Evolutionary conservation across 2,888 invertebrate genomes (phyloP), one percentile per base, ranked within the genome.

Genomic region (Latrodectus elegans): DNA sequence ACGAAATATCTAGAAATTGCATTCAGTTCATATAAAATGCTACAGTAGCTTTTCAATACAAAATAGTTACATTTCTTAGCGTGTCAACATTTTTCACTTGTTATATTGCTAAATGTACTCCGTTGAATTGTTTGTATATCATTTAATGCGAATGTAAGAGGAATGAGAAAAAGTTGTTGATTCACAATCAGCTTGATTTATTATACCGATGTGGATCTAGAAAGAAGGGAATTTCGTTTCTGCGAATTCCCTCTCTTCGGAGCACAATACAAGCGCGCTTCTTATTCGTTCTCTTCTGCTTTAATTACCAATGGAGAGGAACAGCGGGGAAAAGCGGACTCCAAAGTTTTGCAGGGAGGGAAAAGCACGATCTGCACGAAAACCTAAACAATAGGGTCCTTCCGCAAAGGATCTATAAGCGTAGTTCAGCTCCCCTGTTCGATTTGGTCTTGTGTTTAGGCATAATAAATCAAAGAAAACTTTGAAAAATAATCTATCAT

Each of bases 391-490:
- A 88, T 88, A 88, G 88, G 72, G 71, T 74, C 82, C 75, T 88
- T 88, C 83, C 88, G 83, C 75, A 87, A 88, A 83, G 84, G 84
- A 88, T 88, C 88, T 74, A 88, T 88, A 88, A 88, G 74, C 83
- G 70, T 73, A 53, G 75, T 38, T 73, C 75, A 65, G 55, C 73
- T 81, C 68, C 71, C 87, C 67, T 73, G 80, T 85, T 71, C 77
- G 86, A 85, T 86, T 86, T 72, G 72, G 76, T 78, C 88, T 88
- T 88, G 78, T 83, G 74, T 88, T 88, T 83, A 75, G 83, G 78
- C 78, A 83, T 81, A 88, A 88, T 88, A 88, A 88, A 88, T 88
- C 88, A 88, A 88, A 88, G 88, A 88, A 88, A 88, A 88, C 83
- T 88, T 88, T 88, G 78, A 74, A 88, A 88, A 88, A 88, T 88